Evolutionary conservation across 2,888 invertebrate genomes (phyloP).

Genomic region (Acleris laterana): DNA sequence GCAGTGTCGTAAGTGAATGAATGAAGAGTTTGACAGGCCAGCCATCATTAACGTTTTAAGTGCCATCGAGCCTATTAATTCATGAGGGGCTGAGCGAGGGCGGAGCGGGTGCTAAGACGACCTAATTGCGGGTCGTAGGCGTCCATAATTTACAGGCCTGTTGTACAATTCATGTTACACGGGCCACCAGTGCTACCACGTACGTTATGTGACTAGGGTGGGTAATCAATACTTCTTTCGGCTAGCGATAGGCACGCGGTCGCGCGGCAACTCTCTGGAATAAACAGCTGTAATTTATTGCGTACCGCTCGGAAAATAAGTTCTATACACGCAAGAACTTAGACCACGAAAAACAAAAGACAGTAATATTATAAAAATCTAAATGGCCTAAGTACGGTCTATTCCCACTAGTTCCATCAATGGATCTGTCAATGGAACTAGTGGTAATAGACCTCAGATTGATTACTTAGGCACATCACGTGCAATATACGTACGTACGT

Average conservation of each 20-base stretch:
- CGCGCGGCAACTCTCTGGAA: conserved; percentile 34
- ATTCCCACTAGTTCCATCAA: no score
- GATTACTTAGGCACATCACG: no score
- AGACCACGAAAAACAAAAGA: background rate
- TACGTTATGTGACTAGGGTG: conserved; percentile 37
- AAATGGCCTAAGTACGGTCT: no score
- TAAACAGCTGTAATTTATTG: conserved; percentile 34
- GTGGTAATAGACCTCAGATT: no score
- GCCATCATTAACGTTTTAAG: conserved; percentile 27
- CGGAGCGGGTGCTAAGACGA: conserved; percentile 52
- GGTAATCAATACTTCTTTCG: conserved; percentile 59
- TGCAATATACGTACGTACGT: no score
- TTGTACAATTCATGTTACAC: conserved; percentile 44
- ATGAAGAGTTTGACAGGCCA: conserved; percentile 15
- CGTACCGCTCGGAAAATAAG: conserved; percentile 19
- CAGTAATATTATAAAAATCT: background rate
- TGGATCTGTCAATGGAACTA: no score
- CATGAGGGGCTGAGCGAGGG: conserved; percentile 33
- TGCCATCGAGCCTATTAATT: conserved; percentile 25
- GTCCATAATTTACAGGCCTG: conserved; percentile 58
- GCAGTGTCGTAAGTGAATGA: conserved; percentile 1
- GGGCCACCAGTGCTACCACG: conserved; percentile 33
- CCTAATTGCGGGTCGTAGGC: conserved; percentile 57
- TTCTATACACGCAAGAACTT: conserved; percentile 11
- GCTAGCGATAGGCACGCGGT: conserved; percentile 40